Percentiles rank a stretch among this genome's conserved stretches.
Conservation (phyloP, 2,888 invertebrate genomes). For the Micoletzkya japonica region DNA sequence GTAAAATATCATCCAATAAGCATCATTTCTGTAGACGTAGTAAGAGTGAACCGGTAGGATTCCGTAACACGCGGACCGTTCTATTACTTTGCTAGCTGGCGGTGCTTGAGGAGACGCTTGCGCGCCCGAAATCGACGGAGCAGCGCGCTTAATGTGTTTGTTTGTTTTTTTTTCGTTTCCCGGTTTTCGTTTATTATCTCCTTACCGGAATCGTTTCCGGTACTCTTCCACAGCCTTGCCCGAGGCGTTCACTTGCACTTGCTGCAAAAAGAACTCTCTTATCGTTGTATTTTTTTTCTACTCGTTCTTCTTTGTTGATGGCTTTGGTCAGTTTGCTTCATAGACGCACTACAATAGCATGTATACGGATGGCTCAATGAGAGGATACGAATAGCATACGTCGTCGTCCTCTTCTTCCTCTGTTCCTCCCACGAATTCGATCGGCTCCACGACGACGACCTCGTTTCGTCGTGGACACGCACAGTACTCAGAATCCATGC, state of each 20-base stretch:
- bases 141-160: neutral
- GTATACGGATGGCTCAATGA: too few relatives aligned
- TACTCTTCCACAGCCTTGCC: conserved; percentile 3
- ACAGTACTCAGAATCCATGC: conserved; percentile 27
- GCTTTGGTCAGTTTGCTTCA: too few relatives aligned
- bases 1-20: too few relatives aligned
- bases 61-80: too few relatives aligned
- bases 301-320: neutral
- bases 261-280: neutral
- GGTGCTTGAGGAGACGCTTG: conserved; percentile 15
- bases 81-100: conserved; percentile 4
- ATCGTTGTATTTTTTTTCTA: neutral
- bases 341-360: too few relatives aligned
- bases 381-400: too few relatives aligned
- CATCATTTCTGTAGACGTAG: too few relatives aligned
- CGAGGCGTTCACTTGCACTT: conserved; percentile 16
- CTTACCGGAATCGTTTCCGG: conserved; percentile 15
- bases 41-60: too few relatives aligned
- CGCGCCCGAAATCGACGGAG: conserved; percentile 1
- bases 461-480: conserved; percentile 13
- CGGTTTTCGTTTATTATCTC: neutral
- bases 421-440: neutral
- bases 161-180: neutral
- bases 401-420: neutral
- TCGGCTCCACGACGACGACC: neutral